A percentile compares a stretch with the other conserved stretches of the same genome.
phyloP scores from a whole-genome alignment of 2,888 invertebrate genomes.

The Ferdinandea cuprea region DNA sequence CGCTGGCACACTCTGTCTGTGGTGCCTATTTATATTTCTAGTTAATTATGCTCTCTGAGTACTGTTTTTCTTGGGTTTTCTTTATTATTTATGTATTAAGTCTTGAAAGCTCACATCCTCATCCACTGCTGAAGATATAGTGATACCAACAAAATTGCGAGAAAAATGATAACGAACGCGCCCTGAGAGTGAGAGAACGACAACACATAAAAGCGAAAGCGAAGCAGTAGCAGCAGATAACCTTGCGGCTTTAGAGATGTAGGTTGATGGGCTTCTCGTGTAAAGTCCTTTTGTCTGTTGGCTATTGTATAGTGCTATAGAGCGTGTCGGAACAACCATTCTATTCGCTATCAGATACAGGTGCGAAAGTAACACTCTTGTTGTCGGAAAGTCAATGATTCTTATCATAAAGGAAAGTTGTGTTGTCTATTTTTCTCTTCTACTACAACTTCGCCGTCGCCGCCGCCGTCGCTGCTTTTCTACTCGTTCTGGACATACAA shows the following conservation, averaged over 20 bases:
- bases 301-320: constrained; percentile 52
- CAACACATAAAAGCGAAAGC: constrained; percentile 58
- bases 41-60: constrained; percentile 41
- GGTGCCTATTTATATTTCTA: constrained; percentile 45
- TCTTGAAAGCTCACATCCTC: constrained; percentile 43
- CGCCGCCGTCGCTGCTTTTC: constrained; percentile 21
- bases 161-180: constrained; percentile 10
- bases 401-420: constrained; percentile 45
- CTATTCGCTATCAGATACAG: constrained; percentile 66
- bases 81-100: constrained; percentile 32
- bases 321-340: constrained; percentile 40
- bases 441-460: constrained; percentile 23
- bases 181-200: constrained; percentile 49
- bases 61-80: constrained; percentile 37
- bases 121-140: neutral
- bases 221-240: constrained; percentile 49
- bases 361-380: constrained; percentile 60
- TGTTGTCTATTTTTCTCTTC: constrained; percentile 51
- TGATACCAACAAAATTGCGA: neutral
- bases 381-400: constrained; percentile 68
- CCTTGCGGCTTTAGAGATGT: constrained; percentile 58
- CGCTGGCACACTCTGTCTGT: constrained; percentile 17
- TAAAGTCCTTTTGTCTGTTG: constrained; percentile 63
- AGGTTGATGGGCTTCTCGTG: constrained; percentile 47
- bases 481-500: constrained; percentile 35